Conservation (phyloP, 2,113 vertebrate genomes). For the Bagarius yarrelli region DNA sequence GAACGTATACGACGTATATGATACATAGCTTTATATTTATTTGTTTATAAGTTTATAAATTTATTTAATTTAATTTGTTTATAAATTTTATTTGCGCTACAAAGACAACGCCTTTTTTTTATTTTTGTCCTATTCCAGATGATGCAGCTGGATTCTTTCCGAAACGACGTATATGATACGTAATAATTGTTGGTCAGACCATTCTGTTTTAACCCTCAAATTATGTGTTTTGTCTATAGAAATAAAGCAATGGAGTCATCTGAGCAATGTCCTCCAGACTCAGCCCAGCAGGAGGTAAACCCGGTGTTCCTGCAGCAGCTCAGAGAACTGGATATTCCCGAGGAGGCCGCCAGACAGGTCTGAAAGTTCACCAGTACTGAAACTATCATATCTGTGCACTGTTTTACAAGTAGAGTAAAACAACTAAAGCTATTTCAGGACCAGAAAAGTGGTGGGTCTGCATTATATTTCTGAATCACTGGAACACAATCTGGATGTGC, state of each 20-base stretch:
- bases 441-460: neutral
- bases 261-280: conserved; percentile 62
- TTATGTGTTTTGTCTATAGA: conserved; percentile 12
- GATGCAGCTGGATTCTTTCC: neutral
- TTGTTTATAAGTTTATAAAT: too few relatives aligned
- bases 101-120: too few relatives aligned
- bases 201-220: neutral
- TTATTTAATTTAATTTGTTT: too few relatives aligned
- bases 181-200: neutral
- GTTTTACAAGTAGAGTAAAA: neutral
- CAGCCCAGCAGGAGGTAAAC: conserved; percentile 70
- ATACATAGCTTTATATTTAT: too few relatives aligned
- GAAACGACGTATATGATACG: neutral
- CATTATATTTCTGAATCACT: neutral
- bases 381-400: neutral
- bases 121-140: neutral
- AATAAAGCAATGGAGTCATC: conserved; percentile 68
- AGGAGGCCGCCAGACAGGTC: conserved; percentile 79
- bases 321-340: conserved; percentile 77
- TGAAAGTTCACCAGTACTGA: neutral
- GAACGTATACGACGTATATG: too few relatives aligned
- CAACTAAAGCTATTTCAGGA: neutral
- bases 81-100: too few relatives aligned
- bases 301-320: conserved; percentile 75
- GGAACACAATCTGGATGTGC: neutral